Evolutionary conservation across 2,113 vertebrate species (phyloP).

Genomic region (Elephas maximus): DNA sequence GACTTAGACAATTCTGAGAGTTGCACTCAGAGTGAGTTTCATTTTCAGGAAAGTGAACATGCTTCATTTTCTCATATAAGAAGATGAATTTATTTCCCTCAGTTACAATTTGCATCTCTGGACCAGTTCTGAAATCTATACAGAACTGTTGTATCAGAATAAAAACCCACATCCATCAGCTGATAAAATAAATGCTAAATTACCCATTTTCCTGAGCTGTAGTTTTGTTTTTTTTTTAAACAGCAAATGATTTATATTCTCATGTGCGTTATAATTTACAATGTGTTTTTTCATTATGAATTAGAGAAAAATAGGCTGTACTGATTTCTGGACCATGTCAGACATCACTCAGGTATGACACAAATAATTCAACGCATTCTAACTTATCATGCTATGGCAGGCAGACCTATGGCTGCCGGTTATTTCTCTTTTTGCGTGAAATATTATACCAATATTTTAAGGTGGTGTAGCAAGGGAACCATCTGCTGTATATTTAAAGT

Average conservation of each 20-base stretch:
- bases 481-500: not conserved
- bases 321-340: conserved; percentile 64
- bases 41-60: conserved; percentile 24
- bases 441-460: conserved; percentile 49
- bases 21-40: conserved; percentile 20
- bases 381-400: not conserved
- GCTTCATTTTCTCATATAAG: not conserved
- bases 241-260: conserved; percentile 55
- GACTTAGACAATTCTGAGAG: not conserved
- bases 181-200: conserved; percentile 44
- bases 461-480: not conserved
- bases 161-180: conserved; percentile 3
- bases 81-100: conserved; percentile 44
- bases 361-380: conserved; percentile 58
- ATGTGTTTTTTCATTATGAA: conserved; percentile 68
- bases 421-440: conserved; percentile 65
- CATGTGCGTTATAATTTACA: conserved; percentile 59
- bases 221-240: conserved; percentile 53
- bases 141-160: not conserved
- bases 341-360: conserved; percentile 52
- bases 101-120: conserved; percentile 44
- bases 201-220: conserved; percentile 18
- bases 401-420: not conserved
- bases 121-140: not conserved
- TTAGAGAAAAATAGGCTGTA: conserved; percentile 54